Percentiles rank a stretch among this genome's conserved stretches.
Evolutionary conservation across 2,113 vertebrate genomes (phyloP).

Genomic region (Hystrix cristata): DNA sequence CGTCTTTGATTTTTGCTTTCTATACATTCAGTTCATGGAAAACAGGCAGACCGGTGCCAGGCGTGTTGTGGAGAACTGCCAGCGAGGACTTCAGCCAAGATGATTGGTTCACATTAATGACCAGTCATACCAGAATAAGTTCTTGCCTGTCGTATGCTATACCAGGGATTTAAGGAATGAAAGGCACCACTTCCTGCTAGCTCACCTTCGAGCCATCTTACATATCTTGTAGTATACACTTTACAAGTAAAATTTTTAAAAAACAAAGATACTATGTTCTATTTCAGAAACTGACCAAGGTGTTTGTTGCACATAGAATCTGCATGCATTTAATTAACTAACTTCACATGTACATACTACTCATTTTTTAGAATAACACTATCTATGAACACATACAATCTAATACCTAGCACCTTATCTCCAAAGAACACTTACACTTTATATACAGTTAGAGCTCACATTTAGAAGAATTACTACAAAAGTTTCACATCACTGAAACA

Average conservation of each 20-base stretch:
- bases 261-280: slow-evolving; percentile 74
- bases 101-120: slow-evolving; percentile 15
- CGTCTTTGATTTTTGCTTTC: slow-evolving; percentile 61
- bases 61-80: slow-evolving; percentile 33
- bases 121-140: slow-evolving; percentile 40
- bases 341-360: slow-evolving; percentile 38
- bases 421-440: slow-evolving; percentile 74
- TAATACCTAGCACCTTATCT: slow-evolving; percentile 82
- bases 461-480: slow-evolving; percentile 70
- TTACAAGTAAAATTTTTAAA: slow-evolving; percentile 31
- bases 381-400: slow-evolving; percentile 52
- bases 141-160: slow-evolving; percentile 32
- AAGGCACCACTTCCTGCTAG: slow-evolving; percentile 53
- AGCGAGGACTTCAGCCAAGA: slow-evolving; percentile 30
- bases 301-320: slow-evolving; percentile 50
- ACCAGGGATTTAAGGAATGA: slow-evolving; percentile 54
- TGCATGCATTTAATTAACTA: slow-evolving; percentile 76
- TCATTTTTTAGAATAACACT: slow-evolving; percentile 43
- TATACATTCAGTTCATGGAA: slow-evolving; percentile 47
- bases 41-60: slow-evolving; percentile 40
- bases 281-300: slow-evolving; percentile 73
- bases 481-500: slow-evolving; percentile 67
- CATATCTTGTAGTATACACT: slow-evolving; percentile 54
- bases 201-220: slow-evolving; percentile 25
- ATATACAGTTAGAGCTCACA: slow-evolving; percentile 71